Evolutionary conservation across 2,797 vertebrate genomes (phyloP), one percentile per base, ranked within the genome.

Genomic region (Crenuchus spilurus): DNA sequence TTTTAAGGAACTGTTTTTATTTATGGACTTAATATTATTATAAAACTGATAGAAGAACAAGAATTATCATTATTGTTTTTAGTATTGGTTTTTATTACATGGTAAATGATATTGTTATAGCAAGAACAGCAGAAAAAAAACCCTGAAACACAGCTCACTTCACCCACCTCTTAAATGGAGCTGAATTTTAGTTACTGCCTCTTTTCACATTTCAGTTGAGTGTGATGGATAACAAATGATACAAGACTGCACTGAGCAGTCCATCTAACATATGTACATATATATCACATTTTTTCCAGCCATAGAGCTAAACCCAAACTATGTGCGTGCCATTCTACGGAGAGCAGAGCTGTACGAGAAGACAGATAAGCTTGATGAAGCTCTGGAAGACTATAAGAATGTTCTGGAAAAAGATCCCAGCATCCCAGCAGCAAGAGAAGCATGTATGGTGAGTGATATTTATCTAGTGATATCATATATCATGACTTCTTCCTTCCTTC

Each of bases 311-410:
- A 95, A 98, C 84, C 95, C 96, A 39, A 88, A 91, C 42, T 98
- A 99, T 8, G 72, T 97, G 52, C 93, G 95, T 62, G 96, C 96
- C 6, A 76, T 95, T 80, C 81, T 98, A 80, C 90, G 97, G 74
- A 94, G 96, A 88, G 97, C 96, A 0, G 96, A 98, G 80, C 87
- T 99, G 2, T 95, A 97, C 2, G 96, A 98, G 85, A 95, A 94
- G 88, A 96, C 94, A 0, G 95, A 98, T 64, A 98, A 98, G 81
- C 90, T 98, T 70, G 97, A 98, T 44, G 96, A 98, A 89, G 96
- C 97, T 48, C 88, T 98, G 77, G 96, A 96, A 78, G 97, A 98
- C 89, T 99, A 97, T 80, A 94, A 95, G 85, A 86, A 87, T 54
- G 76, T 96, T 57, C 74, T 98, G 76, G 94, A 97, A 71, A 94